Percentiles rank a stretch among this genome's conserved stretches.
phyloP scores from a whole-genome alignment of 2,888 invertebrate genomes.

The Lacanobia wlatinum region DNA sequence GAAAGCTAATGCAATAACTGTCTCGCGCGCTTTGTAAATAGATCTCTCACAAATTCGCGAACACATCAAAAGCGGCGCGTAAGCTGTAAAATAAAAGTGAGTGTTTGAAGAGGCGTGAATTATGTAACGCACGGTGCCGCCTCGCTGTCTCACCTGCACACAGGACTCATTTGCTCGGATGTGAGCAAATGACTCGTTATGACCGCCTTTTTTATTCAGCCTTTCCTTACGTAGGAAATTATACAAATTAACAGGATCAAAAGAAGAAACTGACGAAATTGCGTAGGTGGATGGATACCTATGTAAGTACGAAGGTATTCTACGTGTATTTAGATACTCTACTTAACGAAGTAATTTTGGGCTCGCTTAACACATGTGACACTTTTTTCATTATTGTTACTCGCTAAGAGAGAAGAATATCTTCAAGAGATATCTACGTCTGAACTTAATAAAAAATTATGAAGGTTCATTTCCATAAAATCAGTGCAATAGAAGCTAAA shows the following conservation, averaged over 20 bases:
- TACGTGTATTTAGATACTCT: not conserved
- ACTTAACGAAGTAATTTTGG: not conserved
- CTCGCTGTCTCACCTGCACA: constrained; percentile 66
- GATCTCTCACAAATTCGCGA: constrained; percentile 72
- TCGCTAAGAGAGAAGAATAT: not conserved
- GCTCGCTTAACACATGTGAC: not conserved
- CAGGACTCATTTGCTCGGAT: constrained; percentile 67
- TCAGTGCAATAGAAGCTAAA: not conserved
- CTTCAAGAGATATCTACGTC: not conserved
- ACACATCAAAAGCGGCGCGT: constrained; percentile 73
- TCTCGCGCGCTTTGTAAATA: constrained; percentile 67
- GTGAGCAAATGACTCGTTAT: constrained; percentile 71
- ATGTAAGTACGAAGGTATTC: too few species aligned
- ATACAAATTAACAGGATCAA: constrained; percentile 62
- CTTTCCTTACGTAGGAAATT: constrained; percentile 67
- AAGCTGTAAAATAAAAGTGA: constrained; percentile 76
- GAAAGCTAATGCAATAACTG: constrained; percentile 62
- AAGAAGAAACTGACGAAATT: constrained; percentile 19
- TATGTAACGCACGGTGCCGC: constrained; percentile 67
- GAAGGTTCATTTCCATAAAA: not conserved
- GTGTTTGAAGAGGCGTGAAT: constrained; percentile 76
- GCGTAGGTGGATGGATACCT: too few species aligned
- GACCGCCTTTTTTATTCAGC: constrained; percentile 67
- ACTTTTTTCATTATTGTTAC: not conserved
- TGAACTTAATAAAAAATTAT: too few species aligned